These are phyloP conservation scores for Hylia prasina DNA, from an alignment of 2,113 vertebrate genomes.

Conservation along the genomic window DNA sequence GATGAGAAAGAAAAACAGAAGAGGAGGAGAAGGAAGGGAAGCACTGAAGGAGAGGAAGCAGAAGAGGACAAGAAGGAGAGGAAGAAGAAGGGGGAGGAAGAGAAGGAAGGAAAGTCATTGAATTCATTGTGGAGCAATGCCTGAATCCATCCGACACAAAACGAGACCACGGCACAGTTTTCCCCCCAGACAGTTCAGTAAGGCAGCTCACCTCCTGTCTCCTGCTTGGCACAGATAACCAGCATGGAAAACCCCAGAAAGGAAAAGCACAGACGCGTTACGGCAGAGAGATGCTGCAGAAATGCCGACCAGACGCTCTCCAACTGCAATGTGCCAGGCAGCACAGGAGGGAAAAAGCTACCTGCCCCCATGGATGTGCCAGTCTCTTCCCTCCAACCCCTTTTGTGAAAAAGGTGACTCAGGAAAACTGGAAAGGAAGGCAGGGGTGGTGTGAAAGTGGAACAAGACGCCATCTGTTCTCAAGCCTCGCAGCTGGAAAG, in stretches of 20 bases:
- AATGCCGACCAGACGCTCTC: rapidly evolving
- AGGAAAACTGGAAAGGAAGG: not conserved
- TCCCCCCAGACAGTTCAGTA: not conserved
- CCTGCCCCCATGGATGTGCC: rapidly evolving
- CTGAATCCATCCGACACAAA: not conserved
- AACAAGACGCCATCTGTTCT: not conserved
- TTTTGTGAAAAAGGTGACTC: not conserved
- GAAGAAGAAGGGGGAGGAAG: not conserved
- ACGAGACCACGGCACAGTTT: not conserved
- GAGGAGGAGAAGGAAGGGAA: not conserved
- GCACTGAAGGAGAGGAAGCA: not conserved
- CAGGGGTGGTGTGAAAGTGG: not conserved
- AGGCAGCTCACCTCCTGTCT: not conserved
- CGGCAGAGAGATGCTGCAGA: not conserved
- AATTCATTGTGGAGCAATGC: not conserved
- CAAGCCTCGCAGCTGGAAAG: not conserved
- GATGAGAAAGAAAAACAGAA: not conserved
- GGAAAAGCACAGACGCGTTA: not conserved
- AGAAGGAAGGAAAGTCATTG: not conserved
- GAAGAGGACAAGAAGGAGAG: not conserved
- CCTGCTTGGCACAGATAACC: not conserved
- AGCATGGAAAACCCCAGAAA: not conserved
- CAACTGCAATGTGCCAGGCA: not conserved
- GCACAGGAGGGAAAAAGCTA: not conserved
- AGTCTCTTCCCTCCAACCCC: not conserved